Percentiles rank a stretch among this genome's conserved stretches.
These are phyloP conservation scores for Sarotherodon lohbergeri DNA, from an alignment of 2,113 vertebrate species.

Conservation along the genomic window DNA sequence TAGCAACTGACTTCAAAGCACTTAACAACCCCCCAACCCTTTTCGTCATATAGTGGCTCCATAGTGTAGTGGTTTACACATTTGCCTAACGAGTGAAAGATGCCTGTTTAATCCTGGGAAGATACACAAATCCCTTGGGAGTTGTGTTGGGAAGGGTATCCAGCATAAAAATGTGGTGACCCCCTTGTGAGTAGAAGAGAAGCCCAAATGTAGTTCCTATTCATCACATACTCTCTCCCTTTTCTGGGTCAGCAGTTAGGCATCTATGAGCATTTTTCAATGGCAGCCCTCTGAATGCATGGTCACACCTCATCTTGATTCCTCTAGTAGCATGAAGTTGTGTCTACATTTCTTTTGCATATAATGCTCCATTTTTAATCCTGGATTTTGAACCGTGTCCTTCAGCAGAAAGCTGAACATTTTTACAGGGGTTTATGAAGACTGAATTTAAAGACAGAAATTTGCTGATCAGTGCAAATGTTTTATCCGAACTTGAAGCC, in stretches of 20 bases:
- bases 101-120: not conserved
- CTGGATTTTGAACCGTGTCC: not conserved
- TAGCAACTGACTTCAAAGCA: slow-evolving; percentile 2
- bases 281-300: not conserved
- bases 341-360: not conserved
- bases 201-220: not conserved
- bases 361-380: not conserved
- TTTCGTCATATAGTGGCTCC: not conserved
- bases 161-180: not conserved
- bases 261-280: not conserved
- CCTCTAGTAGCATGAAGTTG: not conserved
- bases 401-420: not conserved
- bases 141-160: not conserved
- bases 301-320: not conserved
- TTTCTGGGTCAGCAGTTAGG: not conserved
- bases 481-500: not conserved
- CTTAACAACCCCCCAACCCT: not conserved
- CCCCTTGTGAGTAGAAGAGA: not conserved
- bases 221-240: not conserved
- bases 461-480: not conserved
- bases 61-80: not conserved
- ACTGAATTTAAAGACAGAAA: not conserved
- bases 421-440: not conserved
- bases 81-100: not conserved
- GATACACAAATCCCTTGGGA: not conserved